A percentile compares a stretch with the other conserved stretches of the same genome.
Conservation (phyloP, 2,113 vertebrate species). For the Pollachius pollachius region DNA sequence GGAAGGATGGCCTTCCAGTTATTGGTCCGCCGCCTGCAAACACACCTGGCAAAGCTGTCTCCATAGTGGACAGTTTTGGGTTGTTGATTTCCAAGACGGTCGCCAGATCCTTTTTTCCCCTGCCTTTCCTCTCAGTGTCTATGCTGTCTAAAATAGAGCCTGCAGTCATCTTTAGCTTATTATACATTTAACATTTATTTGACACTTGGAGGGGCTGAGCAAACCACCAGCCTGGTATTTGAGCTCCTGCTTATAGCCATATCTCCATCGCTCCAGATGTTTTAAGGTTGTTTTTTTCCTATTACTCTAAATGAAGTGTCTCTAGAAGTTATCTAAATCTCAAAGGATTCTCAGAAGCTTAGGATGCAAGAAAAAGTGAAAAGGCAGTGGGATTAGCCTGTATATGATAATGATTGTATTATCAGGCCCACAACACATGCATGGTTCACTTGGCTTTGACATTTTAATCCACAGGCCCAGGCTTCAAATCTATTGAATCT, state of each 20-base stretch:
- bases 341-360: no score
- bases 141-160: no score
- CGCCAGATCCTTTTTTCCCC: neutral
- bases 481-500: neutral
- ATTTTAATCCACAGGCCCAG: constrained; percentile 3
- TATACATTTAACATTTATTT: neutral
- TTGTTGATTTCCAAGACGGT: neutral
- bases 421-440: neutral
- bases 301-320: neutral
- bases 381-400: neutral
- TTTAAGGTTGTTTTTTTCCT: constrained; percentile 1
- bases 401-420: constrained; percentile 9
- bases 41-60: neutral
- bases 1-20: neutral
- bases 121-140: neutral
- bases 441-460: constrained; percentile 9
- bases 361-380: constrained; percentile 5
- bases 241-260: constrained; percentile 22
- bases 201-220: neutral
- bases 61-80: neutral
- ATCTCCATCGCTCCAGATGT: constrained; percentile 15
- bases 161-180: no score
- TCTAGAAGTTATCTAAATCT: neutral
- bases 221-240: neutral
- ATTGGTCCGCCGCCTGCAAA: constrained; percentile 10